Percentiles rank a stretch among this genome's conserved stretches.
These are phyloP conservation scores for Volucella bombylans DNA, from an alignment of 2,888 invertebrate genomes.

Conservation along the genomic window DNA sequence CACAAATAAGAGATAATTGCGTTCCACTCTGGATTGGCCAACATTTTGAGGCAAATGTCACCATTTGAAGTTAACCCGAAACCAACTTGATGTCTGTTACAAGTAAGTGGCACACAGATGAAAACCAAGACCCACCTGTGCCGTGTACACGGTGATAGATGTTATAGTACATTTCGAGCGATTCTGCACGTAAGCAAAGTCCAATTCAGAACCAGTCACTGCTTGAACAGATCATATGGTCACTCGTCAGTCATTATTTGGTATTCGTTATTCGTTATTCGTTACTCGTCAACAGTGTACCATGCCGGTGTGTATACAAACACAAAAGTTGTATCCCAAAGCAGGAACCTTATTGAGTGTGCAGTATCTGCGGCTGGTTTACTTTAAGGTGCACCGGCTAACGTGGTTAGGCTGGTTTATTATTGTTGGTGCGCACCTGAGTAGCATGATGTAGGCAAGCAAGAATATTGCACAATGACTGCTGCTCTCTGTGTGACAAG, in stretches of 20 bases:
- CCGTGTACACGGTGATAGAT: conserved; percentile 6
- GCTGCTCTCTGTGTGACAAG: conserved; percentile 19
- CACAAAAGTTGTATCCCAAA: not conserved
- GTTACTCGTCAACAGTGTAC: not conserved
- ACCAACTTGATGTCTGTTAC: not conserved
- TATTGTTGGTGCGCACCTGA: conserved; percentile 47
- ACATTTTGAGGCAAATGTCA: conserved; percentile 35
- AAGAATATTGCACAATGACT: conserved; percentile 58
- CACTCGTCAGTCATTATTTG: not conserved
- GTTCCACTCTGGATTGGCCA: conserved; percentile 8
- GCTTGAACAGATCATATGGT: conserved; percentile 19
- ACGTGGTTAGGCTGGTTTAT: conserved; percentile 45
- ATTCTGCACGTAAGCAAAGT: conserved; percentile 55
- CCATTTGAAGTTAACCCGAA: not conserved
- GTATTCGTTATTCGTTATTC: not conserved
- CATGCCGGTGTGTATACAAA: conserved; percentile 15
- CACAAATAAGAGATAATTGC: conserved; percentile 34
- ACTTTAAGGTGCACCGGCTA: conserved; percentile 31
- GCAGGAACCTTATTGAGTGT: conserved; percentile 49
- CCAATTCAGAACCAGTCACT: conserved; percentile 35
- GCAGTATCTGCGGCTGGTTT: conserved; percentile 19
- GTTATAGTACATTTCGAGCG: conserved; percentile 30
- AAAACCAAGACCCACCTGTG: conserved; percentile 3
- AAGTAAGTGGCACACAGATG: conserved; percentile 39
- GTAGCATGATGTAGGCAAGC: conserved; percentile 52